Base-by-base conservation (phyloP, 2,797 vertebrate genomes). In the Allobates femoralis region DNA sequence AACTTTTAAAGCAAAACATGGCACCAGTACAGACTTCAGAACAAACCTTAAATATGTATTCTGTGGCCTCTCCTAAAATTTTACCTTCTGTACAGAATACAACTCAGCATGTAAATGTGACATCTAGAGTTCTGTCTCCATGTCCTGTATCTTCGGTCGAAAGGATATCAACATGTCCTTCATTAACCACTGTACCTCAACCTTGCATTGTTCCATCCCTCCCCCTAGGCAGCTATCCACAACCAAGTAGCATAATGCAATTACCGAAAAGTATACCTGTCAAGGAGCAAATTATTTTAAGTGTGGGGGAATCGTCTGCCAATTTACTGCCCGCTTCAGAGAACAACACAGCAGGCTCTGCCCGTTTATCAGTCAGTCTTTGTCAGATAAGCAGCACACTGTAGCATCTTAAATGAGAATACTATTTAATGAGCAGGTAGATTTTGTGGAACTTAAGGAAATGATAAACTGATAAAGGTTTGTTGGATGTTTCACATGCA, bases 271-370 rank as follows among this genome's bases (percentile, higher is more conserved):
- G 92, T 78, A 90, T 92, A 79, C 91, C 94, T 79, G 89, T 94
- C 88, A 95, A 95, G 69, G 96, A 98, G 88, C 96, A 96, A 84
- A 96, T 96, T 18, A 93, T 97, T 95, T 89, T 98, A 91, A 98
- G 95, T 93, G 92, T 96, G 91, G 92, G 96, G 92, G 94, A 92
- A 92, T 91, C 93, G 83, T 93, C 95, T 86, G 85, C 91, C 58
- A 91, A 93, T 84, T 89, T 92, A 78, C 89, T 94, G n/a, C 91
- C 94, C 88, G 87, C 92, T 79, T 89, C 92, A 81, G 90, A 93
- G 86, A 94, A 89, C 90, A 91, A 90, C 82, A 95, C 92, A 89
- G 83, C 94, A 91, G 89, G 91, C 8, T 71, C 89, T 87, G 89
- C 94, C 92, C 95, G 90, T 91, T 93, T 87, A 83, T 77, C 50